Evolutionary conservation across 2,888 invertebrate genomes (phyloP), one percentile per base, ranked within the genome.

Genomic region (Oeneis ivallda): DNA sequence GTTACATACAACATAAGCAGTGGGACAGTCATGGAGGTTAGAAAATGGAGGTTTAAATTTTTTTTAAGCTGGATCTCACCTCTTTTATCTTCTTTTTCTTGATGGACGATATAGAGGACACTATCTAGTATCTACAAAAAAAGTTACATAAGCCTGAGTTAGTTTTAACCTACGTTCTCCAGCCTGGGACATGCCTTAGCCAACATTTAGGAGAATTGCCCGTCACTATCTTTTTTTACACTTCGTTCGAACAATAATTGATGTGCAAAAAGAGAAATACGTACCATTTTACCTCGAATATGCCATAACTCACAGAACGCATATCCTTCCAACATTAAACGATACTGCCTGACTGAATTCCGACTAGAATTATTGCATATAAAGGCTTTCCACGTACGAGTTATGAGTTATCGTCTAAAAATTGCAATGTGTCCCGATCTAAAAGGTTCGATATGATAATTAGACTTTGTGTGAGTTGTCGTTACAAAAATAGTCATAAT

Each of bases 361-460:
- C 7, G 56, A 39, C 56, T 56, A 41, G 56, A 56, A 41, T 56
- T 56, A 56, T 56, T 56, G 41, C 56, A 41, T 56, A 41, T 41
- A 17, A 56, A 41, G 39, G 56, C 56, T 41, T 54, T 56, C 41
- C 56, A 56, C 41, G 56, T 56, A 19, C 41, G 37, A 54, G 37
- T 37, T 54, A 10, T 54, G 54, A 54, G 37, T 54, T 54, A 54
- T 39, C 17, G 37, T 11, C 54, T 15, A 54, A 54, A 54, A 39
- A 54, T 11, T 54, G 39, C 37, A 15, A 54, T 54, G 39, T 11
- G 15, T 54, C 17, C 11, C 37, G 37, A 15, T 37, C 37, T 54
- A 54, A 54, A 39, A 37, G 53, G 17, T 15, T 34, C 53, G 17
- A 54, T 17, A 37, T 10, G 26, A 26, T 26, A 11, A 39, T 11